Evolutionary conservation across 1,140 invertebrate genomes (phyloP).

Genomic region (Hestina assimilis): DNA sequence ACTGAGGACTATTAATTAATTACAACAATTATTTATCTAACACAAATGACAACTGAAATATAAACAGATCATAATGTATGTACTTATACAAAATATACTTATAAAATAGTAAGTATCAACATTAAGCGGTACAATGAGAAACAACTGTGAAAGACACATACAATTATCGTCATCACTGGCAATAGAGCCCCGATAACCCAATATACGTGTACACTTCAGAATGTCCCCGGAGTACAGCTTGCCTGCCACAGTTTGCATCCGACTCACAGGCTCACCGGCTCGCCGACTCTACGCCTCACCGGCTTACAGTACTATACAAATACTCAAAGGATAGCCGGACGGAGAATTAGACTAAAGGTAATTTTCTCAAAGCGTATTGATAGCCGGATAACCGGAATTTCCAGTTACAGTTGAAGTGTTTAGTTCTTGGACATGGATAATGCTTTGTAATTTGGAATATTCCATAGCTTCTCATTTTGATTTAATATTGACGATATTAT

Average conservation of each 20-base stretch:
- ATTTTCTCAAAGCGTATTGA: constrained; percentile 27
- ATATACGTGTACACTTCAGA: constrained; percentile 46
- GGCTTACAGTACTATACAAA: constrained; percentile 33
- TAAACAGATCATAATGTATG: no score
- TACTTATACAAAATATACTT: no score
- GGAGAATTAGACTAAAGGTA: constrained; percentile 24
- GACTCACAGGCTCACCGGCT: constrained; percentile 1
- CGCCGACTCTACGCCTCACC: constrained; percentile 23
- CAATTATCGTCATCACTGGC: constrained; percentile 34
- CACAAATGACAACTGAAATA: no score
- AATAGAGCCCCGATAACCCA: constrained; percentile 44
- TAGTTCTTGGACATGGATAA: not conserved
- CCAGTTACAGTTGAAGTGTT: constrained; percentile 7
- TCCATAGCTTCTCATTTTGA: not conserved
- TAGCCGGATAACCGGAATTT: constrained; percentile 14
- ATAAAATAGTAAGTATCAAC: no score
- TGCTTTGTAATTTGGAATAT: not conserved
- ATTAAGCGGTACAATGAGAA: not conserved
- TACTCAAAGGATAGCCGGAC: constrained; percentile 34
- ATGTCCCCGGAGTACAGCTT: constrained; percentile 45
- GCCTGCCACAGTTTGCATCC: constrained; percentile 58
- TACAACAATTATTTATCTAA: no score
- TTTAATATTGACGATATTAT: not conserved
- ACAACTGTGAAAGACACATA: constrained; percentile 14
- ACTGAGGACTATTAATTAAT: no score